A percentile compares a stretch with the other conserved stretches of the same genome.
Conservation (phyloP, 2,888 invertebrate genomes). For the Thymelicus acteon region DNA sequence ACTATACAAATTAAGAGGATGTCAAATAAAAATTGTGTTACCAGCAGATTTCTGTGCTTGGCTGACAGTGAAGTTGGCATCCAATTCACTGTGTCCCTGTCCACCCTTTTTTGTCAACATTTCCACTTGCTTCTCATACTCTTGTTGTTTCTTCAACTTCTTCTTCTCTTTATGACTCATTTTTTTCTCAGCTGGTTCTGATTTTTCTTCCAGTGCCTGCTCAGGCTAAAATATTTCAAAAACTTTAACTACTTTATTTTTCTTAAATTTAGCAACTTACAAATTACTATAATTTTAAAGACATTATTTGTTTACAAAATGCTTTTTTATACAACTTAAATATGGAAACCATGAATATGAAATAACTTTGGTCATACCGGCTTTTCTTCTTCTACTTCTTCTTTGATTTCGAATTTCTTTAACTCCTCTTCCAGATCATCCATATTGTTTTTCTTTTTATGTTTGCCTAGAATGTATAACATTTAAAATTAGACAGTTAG, state of each 20-base stretch:
- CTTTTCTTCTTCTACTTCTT: slow-evolving; percentile 59
- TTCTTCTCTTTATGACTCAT: slow-evolving; percentile 96
- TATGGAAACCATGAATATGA: too few species aligned
- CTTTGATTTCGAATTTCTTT: slow-evolving; percentile 75
- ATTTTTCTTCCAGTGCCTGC: slow-evolving; percentile 54
- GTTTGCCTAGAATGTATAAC: slow-evolving; percentile 58
- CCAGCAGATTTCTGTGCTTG: slow-evolving; percentile 90
- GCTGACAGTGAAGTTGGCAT: slow-evolving; percentile 98
- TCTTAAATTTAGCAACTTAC: neutral
- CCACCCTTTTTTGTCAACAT: slow-evolving; percentile 93
- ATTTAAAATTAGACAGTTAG: too few species aligned
- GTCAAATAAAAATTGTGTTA: slow-evolving; percentile 44
- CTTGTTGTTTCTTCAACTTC: slow-evolving; percentile 94
- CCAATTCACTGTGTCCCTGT: slow-evolving; percentile 94
- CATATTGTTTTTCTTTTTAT: slow-evolving; percentile 73
- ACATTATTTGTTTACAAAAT: too few species aligned
- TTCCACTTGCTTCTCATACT: slow-evolving; percentile 95
- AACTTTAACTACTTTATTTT: slow-evolving; percentile 11
- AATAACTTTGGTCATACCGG: slow-evolving; percentile 48
- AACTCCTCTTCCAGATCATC: slow-evolving; percentile 78
- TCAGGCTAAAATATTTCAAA: slow-evolving; percentile 47
- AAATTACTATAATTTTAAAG: too few species aligned
- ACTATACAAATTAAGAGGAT: neutral
- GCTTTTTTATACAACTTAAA: too few species aligned
- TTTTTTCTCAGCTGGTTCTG: slow-evolving; percentile 87